Percentiles rank a stretch among this genome's conserved stretches.
Conservation (phyloP, 2,888 invertebrate genomes). For the Temnothorax ravouxi region DNA sequence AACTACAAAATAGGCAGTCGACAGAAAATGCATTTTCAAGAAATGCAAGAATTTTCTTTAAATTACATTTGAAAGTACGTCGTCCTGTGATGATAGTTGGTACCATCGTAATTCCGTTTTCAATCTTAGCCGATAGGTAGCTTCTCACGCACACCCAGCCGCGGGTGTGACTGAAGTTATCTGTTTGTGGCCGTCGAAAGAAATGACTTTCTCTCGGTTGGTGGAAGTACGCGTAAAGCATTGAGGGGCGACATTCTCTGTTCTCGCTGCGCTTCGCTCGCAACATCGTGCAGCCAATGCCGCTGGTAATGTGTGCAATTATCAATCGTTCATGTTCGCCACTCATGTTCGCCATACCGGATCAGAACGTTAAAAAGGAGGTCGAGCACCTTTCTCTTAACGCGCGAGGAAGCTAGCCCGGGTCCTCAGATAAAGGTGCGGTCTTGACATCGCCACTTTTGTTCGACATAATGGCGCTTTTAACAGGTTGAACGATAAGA, state of each 20-base stretch:
- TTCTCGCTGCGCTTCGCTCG: constrained; percentile 38
- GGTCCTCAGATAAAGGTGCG: constrained; percentile 65
- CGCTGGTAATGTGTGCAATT: constrained; percentile 62
- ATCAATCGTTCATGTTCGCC: constrained; percentile 66
- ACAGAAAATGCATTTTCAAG: background rate
- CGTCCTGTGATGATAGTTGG: background rate
- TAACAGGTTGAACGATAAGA: background rate
- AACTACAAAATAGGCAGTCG: background rate
- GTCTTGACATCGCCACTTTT: constrained; percentile 46
- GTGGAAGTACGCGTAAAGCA: constrained; percentile 16
- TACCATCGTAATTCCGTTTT: constrained; percentile 22
- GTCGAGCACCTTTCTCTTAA: constrained; percentile 83
- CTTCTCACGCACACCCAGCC: background rate
- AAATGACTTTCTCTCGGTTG: constrained; percentile 66
- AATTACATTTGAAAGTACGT: constrained; percentile 1
- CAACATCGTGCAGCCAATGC: constrained; percentile 55
- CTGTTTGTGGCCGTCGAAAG: constrained; percentile 26
- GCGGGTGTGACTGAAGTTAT: constrained; percentile 11
- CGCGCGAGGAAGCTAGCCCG: constrained; percentile 64
- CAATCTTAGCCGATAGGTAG: constrained; percentile 13
- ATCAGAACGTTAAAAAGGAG: constrained; percentile 79
- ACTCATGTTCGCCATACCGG: constrained; percentile 48
- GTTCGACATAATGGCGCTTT: background rate
- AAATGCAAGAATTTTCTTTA: constrained; percentile 16
- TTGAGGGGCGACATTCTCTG: constrained; percentile 29